Base-by-base conservation (phyloP, 2,113 vertebrate species). In the Sander lucioperca region DNA sequence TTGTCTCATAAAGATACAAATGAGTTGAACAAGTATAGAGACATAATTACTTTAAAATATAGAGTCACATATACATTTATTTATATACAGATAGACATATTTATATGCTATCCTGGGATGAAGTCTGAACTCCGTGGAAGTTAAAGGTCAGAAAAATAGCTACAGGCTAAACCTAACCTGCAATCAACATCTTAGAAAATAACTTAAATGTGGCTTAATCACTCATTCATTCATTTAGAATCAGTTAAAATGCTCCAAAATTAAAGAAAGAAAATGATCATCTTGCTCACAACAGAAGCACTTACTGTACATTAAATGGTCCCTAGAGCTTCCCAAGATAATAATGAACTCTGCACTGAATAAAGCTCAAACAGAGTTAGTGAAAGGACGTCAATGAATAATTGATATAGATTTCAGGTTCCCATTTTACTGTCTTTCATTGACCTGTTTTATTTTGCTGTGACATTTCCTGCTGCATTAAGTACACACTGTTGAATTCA, bases 131-230 rank as follows among this genome's bases (percentile, higher is more conserved):
- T 77, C 36, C 10, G 21, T 3, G 14, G 16, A 39, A 51, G 48
- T 65, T 69, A 73, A 76, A 81, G 47, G 66, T 79, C 70, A 76
- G 33, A 54, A 45, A 83, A 59, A 86, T 33, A 51, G 48, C 53
- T 73, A 0, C 3, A 65, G 27, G 73, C 25, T 67, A 43, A 83
- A 85, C 15, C 2, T 23, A 11, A 15, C 13, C 47, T 68, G 59
- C 45, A 68, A n/a, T 21, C 10, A 30, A 79, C 39, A 56, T 43
- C 21, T 58, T 33, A 6, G 21, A 45, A 74, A 43, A 27, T 5
- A 10, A 9, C 2, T 61, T 13, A 10, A 0, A 50, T 45, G 36
- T 80, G 13, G 16, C 16, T 64, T 25, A 66, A 59, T 30, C 9
- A 27, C 2, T 54, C 33, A n/a, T n/a, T n/a, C 58, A 27, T 68